Percentiles rank a stretch among this genome's conserved stretches.
These are phyloP conservation scores for Uropetala carovei DNA, from an alignment of 2,888 invertebrate species.

Conservation along the genomic window DNA sequence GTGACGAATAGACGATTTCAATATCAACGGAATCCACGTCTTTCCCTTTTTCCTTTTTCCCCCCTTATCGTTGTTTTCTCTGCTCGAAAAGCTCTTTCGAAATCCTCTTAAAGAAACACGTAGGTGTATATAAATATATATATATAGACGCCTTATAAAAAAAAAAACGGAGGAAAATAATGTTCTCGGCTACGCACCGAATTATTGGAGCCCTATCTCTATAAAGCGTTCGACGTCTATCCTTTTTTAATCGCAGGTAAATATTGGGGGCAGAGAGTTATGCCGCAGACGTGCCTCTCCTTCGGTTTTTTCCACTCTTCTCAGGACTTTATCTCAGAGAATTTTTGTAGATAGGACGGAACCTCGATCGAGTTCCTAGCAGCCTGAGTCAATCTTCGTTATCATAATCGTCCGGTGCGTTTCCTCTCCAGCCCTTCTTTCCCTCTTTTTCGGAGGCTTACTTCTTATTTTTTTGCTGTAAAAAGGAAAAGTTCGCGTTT, in stretches of 20 bases:
- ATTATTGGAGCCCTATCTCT: slow-evolving; percentile 38
- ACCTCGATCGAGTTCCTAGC: background rate
- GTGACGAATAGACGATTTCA: slow-evolving; percentile 51
- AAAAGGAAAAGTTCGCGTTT: slow-evolving; percentile 30
- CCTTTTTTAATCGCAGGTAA: slow-evolving; percentile 55
- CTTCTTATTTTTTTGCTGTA: background rate
- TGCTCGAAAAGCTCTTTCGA: slow-evolving; percentile 21
- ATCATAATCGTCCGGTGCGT: slow-evolving; percentile 28
- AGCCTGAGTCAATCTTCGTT: slow-evolving; percentile 41
- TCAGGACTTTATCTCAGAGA: background rate
- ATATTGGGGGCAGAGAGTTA: slow-evolving; percentile 46
- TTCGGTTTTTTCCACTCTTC: background rate
- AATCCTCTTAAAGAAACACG: background rate
- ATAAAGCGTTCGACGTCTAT: slow-evolving; percentile 6
- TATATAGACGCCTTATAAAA: slow-evolving; percentile 20
- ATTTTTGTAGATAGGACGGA: background rate
- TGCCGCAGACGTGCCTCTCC: slow-evolving; percentile 20
- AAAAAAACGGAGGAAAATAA: slow-evolving; percentile 47
- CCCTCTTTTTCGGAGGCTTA: background rate
- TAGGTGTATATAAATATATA: background rate
- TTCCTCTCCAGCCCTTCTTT: background rate
- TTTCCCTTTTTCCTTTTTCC: background rate
- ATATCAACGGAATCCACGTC: slow-evolving; percentile 41
- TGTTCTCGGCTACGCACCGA: background rate
- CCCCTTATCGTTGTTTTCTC: slow-evolving; percentile 36